Percentiles rank a stretch among this genome's conserved stretches.
These are phyloP conservation scores for Loripinus fragilis DNA, from an alignment of 2,888 invertebrate species.

Conservation along the genomic window DNA sequence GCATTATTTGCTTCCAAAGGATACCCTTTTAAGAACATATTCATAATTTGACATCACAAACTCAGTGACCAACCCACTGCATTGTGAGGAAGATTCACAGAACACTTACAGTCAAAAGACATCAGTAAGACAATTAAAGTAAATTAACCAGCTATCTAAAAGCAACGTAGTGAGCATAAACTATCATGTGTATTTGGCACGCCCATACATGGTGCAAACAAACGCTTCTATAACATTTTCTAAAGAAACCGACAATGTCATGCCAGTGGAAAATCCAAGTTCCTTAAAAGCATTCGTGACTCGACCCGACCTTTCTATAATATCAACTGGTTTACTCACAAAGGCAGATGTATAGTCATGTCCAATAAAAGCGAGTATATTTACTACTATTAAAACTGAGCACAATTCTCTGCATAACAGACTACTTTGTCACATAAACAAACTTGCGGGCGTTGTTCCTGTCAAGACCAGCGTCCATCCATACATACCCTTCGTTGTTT, in stretches of 20 bases:
- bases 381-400: background rate
- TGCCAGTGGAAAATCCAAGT: background rate
- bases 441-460: slow-evolving; percentile 4
- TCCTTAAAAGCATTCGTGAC: background rate
- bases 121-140: too few species aligned
- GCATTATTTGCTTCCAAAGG: too few species aligned
- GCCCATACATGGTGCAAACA: background rate
- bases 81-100: too few species aligned
- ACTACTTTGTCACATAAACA: slow-evolving; percentile 6
- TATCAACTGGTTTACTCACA: slow-evolving; percentile 17
- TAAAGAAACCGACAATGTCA: background rate
- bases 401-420: background rate
- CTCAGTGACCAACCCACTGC: too few species aligned
- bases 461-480: slow-evolving; percentile 8
- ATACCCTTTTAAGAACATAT: too few species aligned
- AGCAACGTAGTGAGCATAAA: too few species aligned
- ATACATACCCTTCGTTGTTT: background rate
- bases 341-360: slow-evolving; percentile 3
- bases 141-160: too few species aligned
- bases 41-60: too few species aligned
- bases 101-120: too few species aligned
- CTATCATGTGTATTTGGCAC: too few species aligned
- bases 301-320: background rate
- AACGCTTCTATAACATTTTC: slow-evolving; percentile 1
- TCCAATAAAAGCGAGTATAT: slow-evolving; percentile 27